A percentile compares a stretch with the other conserved stretches of the same genome.
Conservation (phyloP, 37 sponge, comb jelly and placozoan genomes). For the Cliona cf. orientalis region DNA sequence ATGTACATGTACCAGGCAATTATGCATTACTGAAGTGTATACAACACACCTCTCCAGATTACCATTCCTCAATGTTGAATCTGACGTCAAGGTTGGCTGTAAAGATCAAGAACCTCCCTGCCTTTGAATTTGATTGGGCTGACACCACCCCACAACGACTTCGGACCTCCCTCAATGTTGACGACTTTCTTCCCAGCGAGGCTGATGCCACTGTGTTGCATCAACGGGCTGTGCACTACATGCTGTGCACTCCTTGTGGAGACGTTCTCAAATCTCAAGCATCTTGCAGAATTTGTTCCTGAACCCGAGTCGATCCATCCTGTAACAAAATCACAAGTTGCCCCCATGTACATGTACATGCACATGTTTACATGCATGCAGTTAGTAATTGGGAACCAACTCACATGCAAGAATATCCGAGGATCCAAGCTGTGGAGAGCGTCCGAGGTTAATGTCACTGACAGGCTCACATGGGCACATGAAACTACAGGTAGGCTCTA, state of each 20-base stretch:
- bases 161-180: neutral
- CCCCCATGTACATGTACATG: constrained; percentile 6
- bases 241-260: constrained; percentile 20
- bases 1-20: too few relatives aligned
- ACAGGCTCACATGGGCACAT: constrained; percentile 14
- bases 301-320: neutral
- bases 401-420: constrained; percentile 16
- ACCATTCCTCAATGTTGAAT: constrained; percentile 16
- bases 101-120: constrained; percentile 10
- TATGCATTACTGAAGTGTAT: too few relatives aligned
- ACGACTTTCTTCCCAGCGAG: constrained; percentile 20
- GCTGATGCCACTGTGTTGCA: constrained; percentile 5
- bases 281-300: constrained; percentile 1
- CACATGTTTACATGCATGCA: neutral
- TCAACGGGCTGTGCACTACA: constrained; percentile 1
- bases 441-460: neutral
- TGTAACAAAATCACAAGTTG: neutral
- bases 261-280: neutral
- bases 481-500: constrained; percentile 26
- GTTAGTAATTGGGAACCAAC: constrained; percentile 33
- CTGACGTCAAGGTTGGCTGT: constrained; percentile 10
- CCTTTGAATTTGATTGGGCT: constrained; percentile 1
- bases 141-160: neutral
- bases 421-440: neutral
- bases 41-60: neutral